Evolutionary conservation across 53 echinoderm and acorn worm species (phyloP), one percentile per base, ranked within the genome.

Genomic region (Patiria pectinifera): DNA sequence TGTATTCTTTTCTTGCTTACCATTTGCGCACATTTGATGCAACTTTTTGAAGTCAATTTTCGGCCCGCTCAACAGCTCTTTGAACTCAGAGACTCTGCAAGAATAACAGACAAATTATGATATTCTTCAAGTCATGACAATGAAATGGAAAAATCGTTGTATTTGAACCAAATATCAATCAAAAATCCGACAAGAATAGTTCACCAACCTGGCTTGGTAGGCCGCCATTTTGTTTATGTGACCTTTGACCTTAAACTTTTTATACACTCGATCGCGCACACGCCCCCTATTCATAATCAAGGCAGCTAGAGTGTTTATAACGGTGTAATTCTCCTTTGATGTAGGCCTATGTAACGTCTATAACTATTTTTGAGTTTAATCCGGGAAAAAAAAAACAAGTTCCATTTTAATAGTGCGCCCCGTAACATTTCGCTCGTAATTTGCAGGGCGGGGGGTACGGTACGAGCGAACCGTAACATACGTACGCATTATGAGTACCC

Each of bases 1-100:
- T 60, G 35, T 11, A 59, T 15, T 12, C 49, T 35, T 35, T 35
- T 35, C 35, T 6, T 5, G 5, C 94, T 91, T 95, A 96, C 97
- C 97, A 89, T 92, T 93, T 48, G 95, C 95, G 92, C 97, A 97
- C 93, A 95, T 94, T 78, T 92, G 89, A 48, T 93, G 85, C 76
- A 97, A 91, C 69, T 93, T 91, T 26, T 95, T 89, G 45, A 95
- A 23, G 74, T 97, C 93, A 59, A 97, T 92, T 86, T 87, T 92
- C 0, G 95, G 95, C 8, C 89, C 93, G 84, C 92, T 79, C 45
- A 97, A 69, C 45, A 96, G 75, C 24, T 95, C 94, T 63, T 96
- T 80, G 59, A 97, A 97, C 10, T 91, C 75, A 10, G 93, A 75
- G 71, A 97, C 91, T 71, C 97, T 97, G 93, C 23, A 92, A 91